Base-by-base conservation (phyloP, 2,113 vertebrate genomes). In the Lutjanus erythropterus region DNA sequence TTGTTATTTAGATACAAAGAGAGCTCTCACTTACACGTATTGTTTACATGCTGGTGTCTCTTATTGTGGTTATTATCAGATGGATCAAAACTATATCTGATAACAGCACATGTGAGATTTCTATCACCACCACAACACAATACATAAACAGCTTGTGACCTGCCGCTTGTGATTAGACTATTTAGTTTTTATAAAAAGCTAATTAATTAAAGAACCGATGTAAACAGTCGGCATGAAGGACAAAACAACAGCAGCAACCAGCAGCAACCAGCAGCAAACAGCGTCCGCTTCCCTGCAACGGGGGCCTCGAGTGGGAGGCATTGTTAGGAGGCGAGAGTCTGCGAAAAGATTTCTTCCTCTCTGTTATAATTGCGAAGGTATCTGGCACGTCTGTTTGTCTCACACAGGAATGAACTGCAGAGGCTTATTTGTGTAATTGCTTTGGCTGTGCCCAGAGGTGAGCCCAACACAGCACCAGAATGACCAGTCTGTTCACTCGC, bases 371-470 rank as follows among this genome's bases (percentile, higher is more conserved):
- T 65, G 71, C 0, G 46, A 75, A 71, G 56, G 71, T 80, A 60
- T 83, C 83, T 60, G 72, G 44, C 66, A 71, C 31, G 68, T 87
- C 73, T 85, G 78, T 14, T 79, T 1, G 5, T 68, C 66, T 82
- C 76, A 67, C 75, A 71, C 66, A 70, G 87, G 85, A 75, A 67
- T 83, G 77, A 90, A 81, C 77, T 77, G 66, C 69, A 79, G 78
- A 87, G 53, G 72, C 75, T 82, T 76, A 81, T 92, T 90, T 87
- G 73, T 76, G 70, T 89, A 87, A 92, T 85, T 87, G 81, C 66
- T 83, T 61, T 81, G 86, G 90, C 82, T 70, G 42, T 31, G 82
- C 84, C 71, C 76, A 78, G 76, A 90, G 87, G 89, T 78, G 82
- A 74, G 67, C 56, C 55, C 56, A 44, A 53, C 41, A 67, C 69